Base-by-base conservation (phyloP, 2,888 invertebrate genomes). In the Parelbella ahira region DNA sequence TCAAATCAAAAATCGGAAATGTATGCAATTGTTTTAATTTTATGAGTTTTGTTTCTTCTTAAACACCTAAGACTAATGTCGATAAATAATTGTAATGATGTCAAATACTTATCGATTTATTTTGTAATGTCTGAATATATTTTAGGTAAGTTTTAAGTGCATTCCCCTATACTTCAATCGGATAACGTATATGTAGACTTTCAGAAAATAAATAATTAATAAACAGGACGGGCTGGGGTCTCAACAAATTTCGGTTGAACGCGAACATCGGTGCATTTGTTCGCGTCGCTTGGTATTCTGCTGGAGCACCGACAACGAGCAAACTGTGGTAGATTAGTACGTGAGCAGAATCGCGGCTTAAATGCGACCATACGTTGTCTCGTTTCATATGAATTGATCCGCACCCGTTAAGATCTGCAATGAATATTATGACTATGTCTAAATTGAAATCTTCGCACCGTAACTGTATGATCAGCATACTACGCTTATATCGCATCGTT, bases 251-350 rank as follows among this genome's bases (percentile, higher is more conserved):
- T 41, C 6, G 24, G 30, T 19, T 32, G 12, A 25, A 39, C 25
- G 11, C 18, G 27, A 33, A 41, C 27, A 33, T 41, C 3, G 41
- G 33, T 34, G 34, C 34, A 34, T 42, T 41, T 33, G 41, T 28
- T 27, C 9, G 12, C 9, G 3, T 1, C 30, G 13, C 27, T 47
- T 42, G 50, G 51, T 56, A 60, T 60, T 60, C 60, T 37, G 39
- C 18, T 36, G 44, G 37, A 42, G 55, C 47, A 30, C 50, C 54
- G 56, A 55, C 58, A 58, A 60, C 58, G 60, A 58, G 60, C 58
- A 59, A 60, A 60, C 60, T 53, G 58, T 44, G 55, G 56, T 50
- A 53, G 55, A 58, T 58, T 53, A 54, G 43, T 52, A 58, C 60
- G 60, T 59, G 60, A 55, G 46, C 39, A 10, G 60, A 53, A 60